Conservation (phyloP, 1,140 invertebrate genomes). For the Calycopis cecrops region DNA sequence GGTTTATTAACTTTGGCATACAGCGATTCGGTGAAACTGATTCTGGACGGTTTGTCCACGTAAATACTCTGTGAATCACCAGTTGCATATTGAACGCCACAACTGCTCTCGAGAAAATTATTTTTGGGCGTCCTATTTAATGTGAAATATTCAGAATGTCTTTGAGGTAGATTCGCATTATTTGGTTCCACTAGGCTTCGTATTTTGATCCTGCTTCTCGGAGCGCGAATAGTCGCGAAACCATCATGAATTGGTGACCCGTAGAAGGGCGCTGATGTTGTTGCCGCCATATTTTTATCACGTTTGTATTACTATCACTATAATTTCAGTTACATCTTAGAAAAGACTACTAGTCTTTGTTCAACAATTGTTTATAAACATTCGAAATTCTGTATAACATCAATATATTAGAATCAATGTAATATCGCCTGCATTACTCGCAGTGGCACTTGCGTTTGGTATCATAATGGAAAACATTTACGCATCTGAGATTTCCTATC, state of each 20-base stretch:
- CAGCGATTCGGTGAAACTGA: conserved; percentile 66
- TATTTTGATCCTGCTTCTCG: conserved; percentile 73
- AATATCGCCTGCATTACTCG: neutral
- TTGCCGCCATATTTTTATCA: conserved; percentile 54
- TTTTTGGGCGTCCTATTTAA: conserved; percentile 63
- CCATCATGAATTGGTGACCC: conserved; percentile 84
- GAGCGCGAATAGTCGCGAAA: conserved; percentile 85
- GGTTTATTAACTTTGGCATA: conserved; percentile 57
- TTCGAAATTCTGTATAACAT: no score
- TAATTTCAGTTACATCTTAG: neutral
- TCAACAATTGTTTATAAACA: no score
- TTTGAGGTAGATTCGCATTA: conserved; percentile 60
- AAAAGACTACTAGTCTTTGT: neutral
- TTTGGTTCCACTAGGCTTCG: conserved; percentile 69
- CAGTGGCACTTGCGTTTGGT: neutral
- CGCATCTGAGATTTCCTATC: neutral
- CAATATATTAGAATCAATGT: no score
- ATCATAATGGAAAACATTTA: conserved; percentile 5
- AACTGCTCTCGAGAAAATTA: conserved; percentile 65
- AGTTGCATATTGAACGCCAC: conserved; percentile 56
- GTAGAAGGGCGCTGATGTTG: conserved; percentile 64
- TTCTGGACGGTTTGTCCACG: conserved; percentile 50
- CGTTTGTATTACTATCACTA: conserved; percentile 12
- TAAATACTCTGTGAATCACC: conserved; percentile 41
- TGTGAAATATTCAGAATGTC: conserved; percentile 72